Base-by-base conservation (phyloP, 2,888 invertebrate species). In the Ectemnius cavifrons region DNA sequence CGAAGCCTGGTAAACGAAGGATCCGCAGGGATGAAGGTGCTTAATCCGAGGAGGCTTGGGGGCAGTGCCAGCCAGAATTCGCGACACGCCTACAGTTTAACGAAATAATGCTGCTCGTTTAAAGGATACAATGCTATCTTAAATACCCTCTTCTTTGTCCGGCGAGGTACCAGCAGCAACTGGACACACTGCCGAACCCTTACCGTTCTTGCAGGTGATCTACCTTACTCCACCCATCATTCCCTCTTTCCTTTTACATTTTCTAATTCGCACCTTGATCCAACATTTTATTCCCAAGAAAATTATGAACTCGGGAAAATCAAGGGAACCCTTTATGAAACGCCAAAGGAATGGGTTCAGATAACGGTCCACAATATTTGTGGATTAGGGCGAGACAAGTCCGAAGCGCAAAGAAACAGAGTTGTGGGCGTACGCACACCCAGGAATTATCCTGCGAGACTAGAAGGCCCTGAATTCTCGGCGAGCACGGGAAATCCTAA, bases 51-150 rank as follows among this genome's bases (percentile, higher is more conserved):
- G 11, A 67, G 61, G 64, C 65, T 67, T 16, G 56, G 61, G 70
- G 73, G 60, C 59, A 63, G 68, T 46, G 64, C 23, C 37, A 47
- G 65, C 61, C 58, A 62, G 82, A 84, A 83, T 82, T 85, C 78
- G 80, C 78, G 77, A 71, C 81, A 86, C 87, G 87, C 87, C 86
- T 81, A 85, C 85, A 88, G 83, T 89, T 89, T 88, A 88, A 83
- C 83, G 78, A 86, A 85, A 89, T 87, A 89, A 88, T 87, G 73
- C 80, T 77, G 74, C 76, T 81, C 85, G 85, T 88, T 89, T 86
- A 83, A 81, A 80, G 18, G 71, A 73, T 58, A 89, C 87, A 89
- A 89, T 86, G 71, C 71, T 78, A 67, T 81, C 71, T 81, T 81
- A 81, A 81, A 81, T 76, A 63, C 49, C 81, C 63, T 65, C 37